Evolutionary conservation across 2,113 vertebrate species (phyloP), one percentile per base, ranked within the genome.

Genomic region (Galeopterus variegatus): DNA sequence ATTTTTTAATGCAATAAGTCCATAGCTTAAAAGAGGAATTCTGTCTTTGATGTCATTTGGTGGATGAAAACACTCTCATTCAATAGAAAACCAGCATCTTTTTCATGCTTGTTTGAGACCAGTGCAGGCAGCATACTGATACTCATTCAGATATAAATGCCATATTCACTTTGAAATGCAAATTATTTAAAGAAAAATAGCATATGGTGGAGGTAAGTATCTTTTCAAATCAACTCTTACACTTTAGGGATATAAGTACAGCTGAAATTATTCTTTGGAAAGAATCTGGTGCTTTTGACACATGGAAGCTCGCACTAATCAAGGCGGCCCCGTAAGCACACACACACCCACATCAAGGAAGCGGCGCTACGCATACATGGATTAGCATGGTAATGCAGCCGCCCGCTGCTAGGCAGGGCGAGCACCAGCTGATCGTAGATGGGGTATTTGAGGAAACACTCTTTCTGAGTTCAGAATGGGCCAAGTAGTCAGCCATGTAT

Each of bases 131-230:
- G 98, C 99, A 98, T 95, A 99, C 98, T 98, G 98, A 97, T 98
- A 97, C 77, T 98, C 98, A 98, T 99, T 98, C 98, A 98, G 97
- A 98, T 98, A 98, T 96, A 98, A 98, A 98, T 97, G 98, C 98
- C 97, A 90, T 90, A 80, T 94, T 98, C 94, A 64, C 98, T 99
- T 99, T 99, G 98, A 99, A 99, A 99, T 99, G 99, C 98, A 99
- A 98, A 99, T 99, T 98, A 97, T 98, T 98, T 98, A 98, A 98
- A 98, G 98, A 98, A 99, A 99, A 99, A 98, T 98, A 99, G 98
- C 98, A 98, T 98, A 99, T 98, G 98, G 98, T 98, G 93, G 98
- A 98, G 98, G 98, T 98, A 98, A 98, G 98, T 98, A 98, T 98
- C 98, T 98, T 98, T 98, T 98, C 98, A 98, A 98, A 99, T 98